Conservation (phyloP, 2,797 vertebrate species). For the Anabas testudineus region DNA sequence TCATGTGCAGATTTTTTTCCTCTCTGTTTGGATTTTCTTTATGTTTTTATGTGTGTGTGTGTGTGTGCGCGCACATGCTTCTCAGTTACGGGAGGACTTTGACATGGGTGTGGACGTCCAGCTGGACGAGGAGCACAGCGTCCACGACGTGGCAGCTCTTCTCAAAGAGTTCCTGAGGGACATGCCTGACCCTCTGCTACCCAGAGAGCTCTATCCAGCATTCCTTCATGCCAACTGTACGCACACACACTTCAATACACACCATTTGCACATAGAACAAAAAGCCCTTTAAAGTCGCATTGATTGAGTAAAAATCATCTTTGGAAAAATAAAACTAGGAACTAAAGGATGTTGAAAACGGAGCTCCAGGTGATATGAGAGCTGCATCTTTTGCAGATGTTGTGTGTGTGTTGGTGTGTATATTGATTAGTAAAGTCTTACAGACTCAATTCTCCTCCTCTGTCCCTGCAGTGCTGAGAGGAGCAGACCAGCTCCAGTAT, state of each 20-base stretch:
- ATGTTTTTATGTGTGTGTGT: neutral
- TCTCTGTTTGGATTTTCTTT: slow-evolving; percentile 1
- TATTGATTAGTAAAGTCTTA: too few species aligned
- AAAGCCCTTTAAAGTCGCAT: too few species aligned
- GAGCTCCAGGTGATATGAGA: too few species aligned
- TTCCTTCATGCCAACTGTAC: slow-evolving; percentile 91
- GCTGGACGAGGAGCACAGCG: slow-evolving; percentile 90
- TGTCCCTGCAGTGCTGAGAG: slow-evolving; percentile 80
- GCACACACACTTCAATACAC: slow-evolving; percentile 22
- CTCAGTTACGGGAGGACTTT: slow-evolving; percentile 91
- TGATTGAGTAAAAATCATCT: too few species aligned
- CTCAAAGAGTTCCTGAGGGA: slow-evolving; percentile 93
- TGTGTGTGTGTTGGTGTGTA: too few species aligned
- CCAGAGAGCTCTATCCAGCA: slow-evolving; percentile 89
- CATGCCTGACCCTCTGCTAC: slow-evolving; percentile 91
- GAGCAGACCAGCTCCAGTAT: slow-evolving; percentile 83
- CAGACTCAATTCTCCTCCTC: neutral
- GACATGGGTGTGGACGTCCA: slow-evolving; percentile 87
- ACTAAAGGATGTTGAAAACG: too few species aligned
- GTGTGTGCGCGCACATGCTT: neutral
- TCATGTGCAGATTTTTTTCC: neutral
- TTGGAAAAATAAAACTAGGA: too few species aligned
- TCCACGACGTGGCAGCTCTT: slow-evolving; percentile 93
- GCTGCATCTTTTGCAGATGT: too few species aligned
- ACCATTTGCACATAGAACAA: neutral